phyloP scores from a whole-genome alignment of 2,113 vertebrate species.

The Colistium nudipinnis region DNA sequence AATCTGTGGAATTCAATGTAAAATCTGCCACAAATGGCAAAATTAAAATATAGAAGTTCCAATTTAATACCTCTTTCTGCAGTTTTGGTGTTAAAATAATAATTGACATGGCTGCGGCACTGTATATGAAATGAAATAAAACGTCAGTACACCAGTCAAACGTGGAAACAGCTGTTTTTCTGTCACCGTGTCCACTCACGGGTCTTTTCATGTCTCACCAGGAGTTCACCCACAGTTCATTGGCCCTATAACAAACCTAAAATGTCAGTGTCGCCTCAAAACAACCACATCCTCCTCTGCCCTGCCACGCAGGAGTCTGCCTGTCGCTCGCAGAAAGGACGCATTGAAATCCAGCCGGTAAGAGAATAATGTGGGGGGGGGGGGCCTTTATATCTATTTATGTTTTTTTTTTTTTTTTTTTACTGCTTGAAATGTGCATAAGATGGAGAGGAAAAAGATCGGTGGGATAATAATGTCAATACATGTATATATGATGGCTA shows the following conservation, averaged over 20 bases:
- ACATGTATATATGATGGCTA: too few relatives aligned
- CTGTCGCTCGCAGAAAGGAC: constrained; percentile 40
- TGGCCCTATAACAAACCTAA: constrained; percentile 51
- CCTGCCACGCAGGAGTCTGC: constrained; percentile 10
- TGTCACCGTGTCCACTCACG: too few relatives aligned
- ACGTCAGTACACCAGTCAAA: too few relatives aligned
- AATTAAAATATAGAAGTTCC: constrained; percentile 10
- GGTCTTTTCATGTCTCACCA: constrained; percentile 30
- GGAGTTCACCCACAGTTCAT: constrained; percentile 67
- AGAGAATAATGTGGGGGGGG: constrained; percentile 50
- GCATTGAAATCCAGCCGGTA: constrained; percentile 33
- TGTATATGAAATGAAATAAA: too few relatives aligned
- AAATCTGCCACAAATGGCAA: not conserved
- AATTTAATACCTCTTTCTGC: not conserved
- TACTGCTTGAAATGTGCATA: not conserved
- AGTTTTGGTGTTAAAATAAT: not conserved
- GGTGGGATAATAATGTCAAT: not conserved
- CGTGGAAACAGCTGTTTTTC: constrained; percentile 30
- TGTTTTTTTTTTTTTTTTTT: constrained; percentile 24
- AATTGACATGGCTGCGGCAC: too few relatives aligned
- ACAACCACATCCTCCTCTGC: constrained; percentile 67
- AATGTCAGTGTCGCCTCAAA: constrained; percentile 45
- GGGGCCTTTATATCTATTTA: constrained; percentile 24
- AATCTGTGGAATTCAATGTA: not conserved
- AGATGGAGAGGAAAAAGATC: not conserved